Evolutionary conservation across 2,113 vertebrate genomes (phyloP), one percentile per base, ranked within the genome.

Genomic region (Fulmarus glacialis): DNA sequence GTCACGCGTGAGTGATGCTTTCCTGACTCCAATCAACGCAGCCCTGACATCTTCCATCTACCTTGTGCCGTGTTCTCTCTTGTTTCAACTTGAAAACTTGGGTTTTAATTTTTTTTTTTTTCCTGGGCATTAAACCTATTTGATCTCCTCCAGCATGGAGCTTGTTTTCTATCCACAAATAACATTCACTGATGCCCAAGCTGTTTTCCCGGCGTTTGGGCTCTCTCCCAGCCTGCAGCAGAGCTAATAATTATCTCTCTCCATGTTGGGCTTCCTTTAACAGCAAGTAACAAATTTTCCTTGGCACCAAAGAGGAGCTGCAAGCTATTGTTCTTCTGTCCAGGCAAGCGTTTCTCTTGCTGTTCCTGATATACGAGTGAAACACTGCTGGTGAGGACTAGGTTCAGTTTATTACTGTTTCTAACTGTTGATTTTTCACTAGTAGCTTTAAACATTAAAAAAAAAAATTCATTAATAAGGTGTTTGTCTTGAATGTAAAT

Each of bases 181-280:
- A 71, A 38, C 52, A 38, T 74, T 86, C 2, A 1, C 56, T 2
- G 11, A 43, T 93, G 86, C 77, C 91, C 83, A 72, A 53, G 83
- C 81, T 92, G 52, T 62, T 95, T 94, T 71, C 77, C 53, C 43
- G 36, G 70, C 15, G 0, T 82, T 84, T 96, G 91, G 80, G 90
- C 84, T 89, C 68, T 67, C 56, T 96, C 95, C 94, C 93, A 95
- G 83, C 72, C 83, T 68, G 64, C 86, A 93, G 73, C 75, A 4
- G 73, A 94, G 92, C 87, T 82, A 70, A 62, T 89, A 90, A 97
- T 97, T 90, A 75, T 82, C 83, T 71, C 92, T 94, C 56, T 92
- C 80, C 43, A 7, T 81, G 85, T 73, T 91, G 66, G 59, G 82
- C 90, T 94, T 90, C 68, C 60, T 94, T 95, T 89, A 89, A 84